Conservation (phyloP, 2,888 invertebrate species). For the Chelonus formosanus region DNA sequence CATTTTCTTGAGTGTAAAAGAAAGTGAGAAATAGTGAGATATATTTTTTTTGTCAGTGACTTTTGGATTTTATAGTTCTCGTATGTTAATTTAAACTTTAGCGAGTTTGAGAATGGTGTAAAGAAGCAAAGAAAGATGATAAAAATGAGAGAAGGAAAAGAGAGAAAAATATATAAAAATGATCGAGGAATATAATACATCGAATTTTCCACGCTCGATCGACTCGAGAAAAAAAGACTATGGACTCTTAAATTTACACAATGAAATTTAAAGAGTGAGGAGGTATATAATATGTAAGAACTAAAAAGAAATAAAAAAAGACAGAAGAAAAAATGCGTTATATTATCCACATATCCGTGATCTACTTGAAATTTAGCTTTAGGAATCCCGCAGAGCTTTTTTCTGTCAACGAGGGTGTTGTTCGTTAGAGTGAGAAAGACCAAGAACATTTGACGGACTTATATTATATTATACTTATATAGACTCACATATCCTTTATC, state of each 20-base stretch:
- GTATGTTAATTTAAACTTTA: constrained; percentile 27
- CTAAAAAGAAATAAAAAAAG: constrained; percentile 22
- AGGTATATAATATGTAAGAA: constrained; percentile 3
- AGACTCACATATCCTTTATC: constrained; percentile 14
- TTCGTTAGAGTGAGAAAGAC: constrained; percentile 1
- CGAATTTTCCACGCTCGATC: constrained; percentile 21
- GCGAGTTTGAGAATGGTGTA: too few relatives aligned
- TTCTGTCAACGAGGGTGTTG: constrained; percentile 14
- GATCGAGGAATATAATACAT: neutral
- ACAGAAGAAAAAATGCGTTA: constrained; percentile 22
- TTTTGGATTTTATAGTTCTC: constrained; percentile 28
- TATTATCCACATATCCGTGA: constrained; percentile 27
- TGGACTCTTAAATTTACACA: constrained; percentile 24
- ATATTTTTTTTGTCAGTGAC: constrained; percentile 10
- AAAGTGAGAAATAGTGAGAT: neutral
- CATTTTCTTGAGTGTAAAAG: neutral
- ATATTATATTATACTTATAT: constrained; percentile 29
- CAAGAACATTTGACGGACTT: constrained; percentile 19
- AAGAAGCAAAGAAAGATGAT: neutral
- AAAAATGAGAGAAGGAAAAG: neutral
- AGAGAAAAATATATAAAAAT: neutral
- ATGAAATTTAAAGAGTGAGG: constrained; percentile 17
- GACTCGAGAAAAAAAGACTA: constrained; percentile 17
- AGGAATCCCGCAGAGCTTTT: constrained; percentile 28
- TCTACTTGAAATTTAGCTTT: constrained; percentile 31